Base-by-base conservation (phyloP, 2,797 vertebrate species). In the Diglossa cyanea region DNA sequence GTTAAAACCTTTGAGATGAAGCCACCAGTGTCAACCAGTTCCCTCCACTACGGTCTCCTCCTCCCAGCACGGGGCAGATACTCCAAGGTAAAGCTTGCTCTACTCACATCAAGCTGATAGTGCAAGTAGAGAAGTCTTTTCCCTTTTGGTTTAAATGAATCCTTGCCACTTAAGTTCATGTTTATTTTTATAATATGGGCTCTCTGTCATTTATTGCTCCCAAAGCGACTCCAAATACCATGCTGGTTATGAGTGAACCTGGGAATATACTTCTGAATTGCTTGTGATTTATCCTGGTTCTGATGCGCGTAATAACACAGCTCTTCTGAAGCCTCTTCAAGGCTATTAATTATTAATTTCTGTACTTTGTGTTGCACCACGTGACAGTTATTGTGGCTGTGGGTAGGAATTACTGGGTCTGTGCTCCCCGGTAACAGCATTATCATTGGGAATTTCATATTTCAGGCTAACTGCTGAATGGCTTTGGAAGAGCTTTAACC, bases 161-260 rank as follows among this genome's bases (percentile, higher is more conserved):
- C 67, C 55, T 94, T 97, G 94, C 97, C 97, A 97, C 97, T 97
- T 97, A 97, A 98, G 95, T 97, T 97, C 97, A 97, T 97, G 96
- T 98, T 98, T 98, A 97, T 98, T 98, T 98, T 97, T 97, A 97
- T 97, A 98, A 96, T 78, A 90, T 72, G 91, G 96, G 95, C 93
- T 97, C 96, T 55, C 58, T 93, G 94, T 96, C 94, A 11, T 96
- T 97, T 96, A 97, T 96, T 87, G 93, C 94, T 97, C 96, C 97
- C 95, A 58, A 40, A 87, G 95, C 93, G 78, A 84, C 83, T 88
- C 88, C 88, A 90, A 96, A 95, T 91, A 95, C 89, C 88, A 26
- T 17, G 70, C 91, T 80, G 74, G 80, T 65, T 90, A 79, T 45
- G 73, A 88, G 70, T n/a, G 86, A 93, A 95, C 92, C 78, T 92